Base-by-base conservation (phyloP, 2,113 vertebrate genomes). In the Camelus bactrianus region DNA sequence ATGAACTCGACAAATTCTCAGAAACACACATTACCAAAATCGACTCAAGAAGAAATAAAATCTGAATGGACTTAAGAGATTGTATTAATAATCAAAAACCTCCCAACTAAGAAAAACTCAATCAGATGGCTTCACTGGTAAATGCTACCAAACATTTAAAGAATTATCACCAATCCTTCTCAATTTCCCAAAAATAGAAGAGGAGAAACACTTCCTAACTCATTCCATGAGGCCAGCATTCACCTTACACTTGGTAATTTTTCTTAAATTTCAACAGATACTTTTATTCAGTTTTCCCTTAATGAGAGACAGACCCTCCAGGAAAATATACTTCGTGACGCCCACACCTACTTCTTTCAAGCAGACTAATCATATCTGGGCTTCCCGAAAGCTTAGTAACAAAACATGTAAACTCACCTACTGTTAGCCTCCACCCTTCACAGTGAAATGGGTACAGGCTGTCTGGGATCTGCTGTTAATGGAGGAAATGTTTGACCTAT, bases 281-380 rank as follows among this genome's bases (percentile, higher is more conserved):
- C 8, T 65, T 91, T 72, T 60, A 88, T 30, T 58, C 8, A 73
- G 64, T 95, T 35, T 87, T 91, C 15, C 35, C 42, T 94, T 73
- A 83, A 70, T 85, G 93, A 92, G 67, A 83, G 90, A 48, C 62
- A 93, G 30, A 89, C 24, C 42, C 58, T 32, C 77, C n/a, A 75
- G 65, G 48, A 67, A 89, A 69, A 76, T 26, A 62, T 35, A 54
- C 7, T 85, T 70, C 58, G 65, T 26, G 6, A 91, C 88, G 22
- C 28, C 62, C 48, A 81, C 20, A 81, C 58, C 26, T 70, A 56
- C 73, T 79, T 56, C 38, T 92, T 89, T 91, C 54, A 84, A 52
- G 32, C 15, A 85, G 11, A 77, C 28, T 75, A 62, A 35, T 20
- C 20, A 30, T 10, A 46, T 15, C 48, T 32, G 24, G 42, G 62